These are phyloP conservation scores for Zosterops hypoxanthus DNA, from an alignment of 2,113 vertebrate species.

Conservation along the genomic window DNA sequence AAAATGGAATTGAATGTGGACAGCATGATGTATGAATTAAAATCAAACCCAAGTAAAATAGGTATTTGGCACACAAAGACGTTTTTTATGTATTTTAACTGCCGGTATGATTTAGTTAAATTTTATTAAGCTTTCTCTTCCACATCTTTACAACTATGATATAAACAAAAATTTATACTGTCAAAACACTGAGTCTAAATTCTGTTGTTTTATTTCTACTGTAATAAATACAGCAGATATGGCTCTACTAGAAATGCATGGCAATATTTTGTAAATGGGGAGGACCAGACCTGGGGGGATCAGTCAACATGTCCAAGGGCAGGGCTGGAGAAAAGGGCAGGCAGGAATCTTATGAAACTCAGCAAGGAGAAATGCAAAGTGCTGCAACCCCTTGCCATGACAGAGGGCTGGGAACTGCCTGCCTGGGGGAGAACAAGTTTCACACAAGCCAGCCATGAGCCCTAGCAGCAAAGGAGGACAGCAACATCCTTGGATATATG, in stretches of 20 bases:
- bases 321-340: background rate
- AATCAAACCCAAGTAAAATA: background rate
- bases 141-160: background rate
- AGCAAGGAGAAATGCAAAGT: background rate
- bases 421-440: background rate
- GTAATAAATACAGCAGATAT: background rate
- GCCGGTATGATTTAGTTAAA: background rate
- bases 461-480: background rate
- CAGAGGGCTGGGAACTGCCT: background rate
- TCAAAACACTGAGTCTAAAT: background rate
- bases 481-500: background rate
- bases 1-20: background rate
- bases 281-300: background rate
- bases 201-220: background rate
- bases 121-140: background rate
- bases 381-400: background rate
- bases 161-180: background rate
- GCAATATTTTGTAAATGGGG: background rate
- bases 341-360: background rate
- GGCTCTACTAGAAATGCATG: background rate
- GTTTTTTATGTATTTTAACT: background rate
- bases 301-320: background rate
- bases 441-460: rapidly evolving
- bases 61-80: background rate
- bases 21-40: background rate